These are phyloP conservation scores for Diacarnus erythraeanus DNA, from an alignment of 37 sponge, comb jelly and placozoan species.

Conservation along the genomic window DNA sequence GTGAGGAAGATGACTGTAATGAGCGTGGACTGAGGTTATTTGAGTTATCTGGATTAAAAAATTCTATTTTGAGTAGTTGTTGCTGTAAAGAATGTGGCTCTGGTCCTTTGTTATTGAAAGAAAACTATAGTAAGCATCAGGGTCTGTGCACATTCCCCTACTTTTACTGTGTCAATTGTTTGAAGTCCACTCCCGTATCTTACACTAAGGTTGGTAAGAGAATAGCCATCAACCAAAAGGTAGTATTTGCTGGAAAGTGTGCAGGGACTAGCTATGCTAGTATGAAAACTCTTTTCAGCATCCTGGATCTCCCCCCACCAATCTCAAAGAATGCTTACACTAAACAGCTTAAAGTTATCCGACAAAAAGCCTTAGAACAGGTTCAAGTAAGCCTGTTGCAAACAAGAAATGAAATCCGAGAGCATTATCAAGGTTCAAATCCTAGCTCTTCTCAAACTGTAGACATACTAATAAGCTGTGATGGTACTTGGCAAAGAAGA, in stretches of 20 bases:
- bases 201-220: not conserved
- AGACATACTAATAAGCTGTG: conserved; percentile 7
- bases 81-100: not conserved
- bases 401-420: not conserved
- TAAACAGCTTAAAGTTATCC: not conserved
- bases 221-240: not conserved
- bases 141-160: not conserved
- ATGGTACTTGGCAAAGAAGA: conserved; percentile 15
- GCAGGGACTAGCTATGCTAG: not conserved
- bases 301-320: not conserved
- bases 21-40: not conserved
- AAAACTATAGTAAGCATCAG: not conserved
- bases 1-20: not conserved
- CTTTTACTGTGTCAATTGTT: not conserved
- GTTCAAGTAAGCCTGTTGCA: not conserved
- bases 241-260: not conserved
- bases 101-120: not conserved
- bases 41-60: not conserved
- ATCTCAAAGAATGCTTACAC: not conserved
- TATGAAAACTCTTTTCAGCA: not conserved
- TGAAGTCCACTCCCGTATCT: not conserved
- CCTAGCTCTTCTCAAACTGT: not conserved
- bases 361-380: not conserved
- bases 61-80: not conserved
- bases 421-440: not conserved